phyloP scores from a whole-genome alignment of 2,113 vertebrate genomes.

The Trichechus manatus region DNA sequence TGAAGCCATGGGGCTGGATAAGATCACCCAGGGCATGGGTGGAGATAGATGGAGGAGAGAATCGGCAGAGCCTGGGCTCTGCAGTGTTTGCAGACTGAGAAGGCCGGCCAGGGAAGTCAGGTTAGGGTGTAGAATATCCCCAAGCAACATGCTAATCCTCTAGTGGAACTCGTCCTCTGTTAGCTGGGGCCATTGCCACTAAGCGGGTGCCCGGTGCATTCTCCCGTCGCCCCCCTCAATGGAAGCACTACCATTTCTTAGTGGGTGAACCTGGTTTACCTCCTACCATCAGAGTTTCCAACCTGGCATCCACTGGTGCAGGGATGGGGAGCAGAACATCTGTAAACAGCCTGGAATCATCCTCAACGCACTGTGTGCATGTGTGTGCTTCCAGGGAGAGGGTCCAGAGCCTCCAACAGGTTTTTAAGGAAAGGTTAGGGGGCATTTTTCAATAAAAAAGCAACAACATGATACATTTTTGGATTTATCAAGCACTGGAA shows the following conservation, averaged over 20 bases:
- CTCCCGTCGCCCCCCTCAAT: background rate
- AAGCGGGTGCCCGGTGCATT: rapidly evolving
- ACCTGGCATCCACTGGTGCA: too few species aligned
- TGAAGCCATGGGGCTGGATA: too few species aligned
- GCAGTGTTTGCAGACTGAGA: rapidly evolving
- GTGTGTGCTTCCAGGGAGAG: background rate
- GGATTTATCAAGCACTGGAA: background rate
- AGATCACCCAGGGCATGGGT: background rate
- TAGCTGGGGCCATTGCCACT: rapidly evolving
- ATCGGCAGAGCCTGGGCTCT: rapidly evolving
- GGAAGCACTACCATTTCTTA: background rate
- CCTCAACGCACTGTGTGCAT: rapidly evolving
- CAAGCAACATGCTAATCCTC: background rate
- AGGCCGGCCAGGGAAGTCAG: rapidly evolving
- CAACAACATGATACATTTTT: background rate
- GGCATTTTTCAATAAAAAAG: background rate
- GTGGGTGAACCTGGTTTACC: background rate
- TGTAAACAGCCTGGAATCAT: background rate
- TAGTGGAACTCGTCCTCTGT: rapidly evolving
- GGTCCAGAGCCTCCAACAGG: background rate
- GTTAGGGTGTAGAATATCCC: background rate
- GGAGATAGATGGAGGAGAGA: too few species aligned
- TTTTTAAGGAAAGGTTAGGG: background rate
- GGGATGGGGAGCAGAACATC: background rate
- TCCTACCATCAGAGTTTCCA: rapidly evolving